Base-by-base conservation (phyloP, 2,113 vertebrate species). In the Euleptes europaea region DNA sequence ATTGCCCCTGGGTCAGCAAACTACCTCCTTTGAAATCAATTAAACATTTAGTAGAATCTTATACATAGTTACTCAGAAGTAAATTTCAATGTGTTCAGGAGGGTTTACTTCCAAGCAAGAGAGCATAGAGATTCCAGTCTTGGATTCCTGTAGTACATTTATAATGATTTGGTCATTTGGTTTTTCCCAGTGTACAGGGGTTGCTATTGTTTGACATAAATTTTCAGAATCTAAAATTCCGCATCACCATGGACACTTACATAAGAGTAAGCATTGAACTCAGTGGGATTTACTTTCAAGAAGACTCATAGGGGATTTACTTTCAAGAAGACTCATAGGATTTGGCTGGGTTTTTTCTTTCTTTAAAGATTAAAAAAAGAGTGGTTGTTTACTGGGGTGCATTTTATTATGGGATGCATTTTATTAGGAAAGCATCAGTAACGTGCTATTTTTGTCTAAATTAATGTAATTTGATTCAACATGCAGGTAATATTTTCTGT, bases 341-440 rank as follows among this genome's bases (percentile, higher is more conserved):
- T 93, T 93, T 88, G 77, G n/a, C 13, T 38, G n/a, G 33, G 12
- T 33, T 10, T 26, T 15, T 14, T 11, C n/a, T 11, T 44, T 13
- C 21, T 44, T 60, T 42, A 78, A 78, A 78, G 77, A 57, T 71
- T 80, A 67, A 87, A 78, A 91, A 91, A 80, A 49, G 51, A 54
- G 51, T 71, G 33, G 83, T 75, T 84, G 65, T 35, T 65, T 72
- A 44, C 21, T 54, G 2, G 3, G 51, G 51, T 54, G 19, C 19
- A 17, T 54, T n/a, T n/a, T n/a, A n/a, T n/a, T n/a, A n/a, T 82
- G 38, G 33, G 44, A 28, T 65, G 23, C 28, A 65, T 84, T 89
- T 60, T 90, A 0, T 0, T 74, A 49, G 74, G 78, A 86, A 72
- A n/a, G n/a, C n/a, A n/a, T n/a, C n/a, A n/a, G n/a, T n/a, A n/a